A percentile compares a stretch with the other conserved stretches of the same genome.
These are phyloP conservation scores for Melanotaenia boesemani DNA, from an alignment of 2,797 vertebrate genomes.

Conservation along the genomic window DNA sequence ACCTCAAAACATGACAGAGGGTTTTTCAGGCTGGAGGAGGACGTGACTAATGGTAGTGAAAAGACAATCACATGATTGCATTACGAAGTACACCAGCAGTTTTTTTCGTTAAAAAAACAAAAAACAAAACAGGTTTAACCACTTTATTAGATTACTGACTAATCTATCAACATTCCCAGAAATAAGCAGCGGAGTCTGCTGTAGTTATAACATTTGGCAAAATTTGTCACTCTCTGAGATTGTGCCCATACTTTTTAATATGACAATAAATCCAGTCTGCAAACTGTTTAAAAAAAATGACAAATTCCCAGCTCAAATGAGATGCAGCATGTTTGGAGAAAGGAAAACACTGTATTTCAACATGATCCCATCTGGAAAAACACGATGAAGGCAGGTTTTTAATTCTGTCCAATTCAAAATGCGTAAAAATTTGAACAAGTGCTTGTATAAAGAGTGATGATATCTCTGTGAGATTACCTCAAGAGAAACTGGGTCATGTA, in stretches of 20 bases:
- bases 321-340: neutral
- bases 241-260: neutral
- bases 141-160: neutral
- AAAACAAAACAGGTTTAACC: slow-evolving; percentile 1
- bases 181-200: neutral
- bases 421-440: too few relatives aligned
- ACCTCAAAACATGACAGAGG: slow-evolving; percentile 62
- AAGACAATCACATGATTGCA: slow-evolving; percentile 26
- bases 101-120: neutral
- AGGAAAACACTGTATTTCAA: neutral
- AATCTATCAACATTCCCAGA: neutral
- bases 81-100: neutral
- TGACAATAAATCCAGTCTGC: neutral
- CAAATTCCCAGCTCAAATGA: neutral
- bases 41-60: slow-evolving; percentile 27
- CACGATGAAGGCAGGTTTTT: neutral
- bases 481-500: neutral
- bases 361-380: too few relatives aligned
- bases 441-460: too few relatives aligned
- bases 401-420: neutral
- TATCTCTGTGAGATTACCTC: neutral
- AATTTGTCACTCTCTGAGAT: neutral
- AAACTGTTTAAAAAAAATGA: neutral
- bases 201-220: neutral
- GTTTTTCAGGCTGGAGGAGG: slow-evolving; percentile 20